Conservation (phyloP, 2,113 vertebrate species). For the Ardeotis arabs region DNA sequence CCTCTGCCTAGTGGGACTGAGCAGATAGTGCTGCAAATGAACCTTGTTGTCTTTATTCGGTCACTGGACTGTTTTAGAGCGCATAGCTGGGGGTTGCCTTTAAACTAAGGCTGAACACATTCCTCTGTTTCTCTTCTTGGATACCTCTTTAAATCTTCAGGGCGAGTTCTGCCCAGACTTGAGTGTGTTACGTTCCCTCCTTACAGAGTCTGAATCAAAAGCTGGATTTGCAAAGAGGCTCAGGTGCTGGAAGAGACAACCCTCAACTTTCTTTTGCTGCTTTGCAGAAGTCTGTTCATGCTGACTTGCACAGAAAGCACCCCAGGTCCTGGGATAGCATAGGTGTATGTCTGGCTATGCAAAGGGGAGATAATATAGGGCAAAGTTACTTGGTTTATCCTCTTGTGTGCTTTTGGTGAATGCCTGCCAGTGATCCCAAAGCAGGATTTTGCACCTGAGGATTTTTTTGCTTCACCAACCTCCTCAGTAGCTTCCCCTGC, state of each 20-base stretch:
- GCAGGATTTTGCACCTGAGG: neutral
- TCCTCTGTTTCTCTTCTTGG: neutral
- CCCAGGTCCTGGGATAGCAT: neutral
- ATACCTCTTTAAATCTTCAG: neutral
- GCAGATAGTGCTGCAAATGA: neutral
- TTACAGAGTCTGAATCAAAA: neutral
- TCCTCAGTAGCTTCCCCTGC: neutral
- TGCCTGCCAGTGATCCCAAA: neutral
- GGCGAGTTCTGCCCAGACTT: neutral
- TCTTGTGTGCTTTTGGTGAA: neutral
- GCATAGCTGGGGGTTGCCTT: neutral
- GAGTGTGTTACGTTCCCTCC: neutral
- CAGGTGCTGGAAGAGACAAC: neutral
- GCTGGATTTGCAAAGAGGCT: neutral
- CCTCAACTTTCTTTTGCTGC: neutral
- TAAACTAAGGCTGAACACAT: neutral
- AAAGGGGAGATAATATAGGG: rapidly evolving
- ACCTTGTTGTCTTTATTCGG: neutral
- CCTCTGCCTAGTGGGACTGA: rapidly evolving
- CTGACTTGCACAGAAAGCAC: rapidly evolving
- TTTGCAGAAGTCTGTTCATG: neutral
- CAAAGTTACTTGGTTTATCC: neutral
- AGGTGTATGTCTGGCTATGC: rapidly evolving
- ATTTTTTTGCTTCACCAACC: rapidly evolving
- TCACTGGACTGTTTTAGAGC: neutral